Evolutionary conservation across 2,113 vertebrate genomes (phyloP).

Genomic region (Archilochus colubris): DNA sequence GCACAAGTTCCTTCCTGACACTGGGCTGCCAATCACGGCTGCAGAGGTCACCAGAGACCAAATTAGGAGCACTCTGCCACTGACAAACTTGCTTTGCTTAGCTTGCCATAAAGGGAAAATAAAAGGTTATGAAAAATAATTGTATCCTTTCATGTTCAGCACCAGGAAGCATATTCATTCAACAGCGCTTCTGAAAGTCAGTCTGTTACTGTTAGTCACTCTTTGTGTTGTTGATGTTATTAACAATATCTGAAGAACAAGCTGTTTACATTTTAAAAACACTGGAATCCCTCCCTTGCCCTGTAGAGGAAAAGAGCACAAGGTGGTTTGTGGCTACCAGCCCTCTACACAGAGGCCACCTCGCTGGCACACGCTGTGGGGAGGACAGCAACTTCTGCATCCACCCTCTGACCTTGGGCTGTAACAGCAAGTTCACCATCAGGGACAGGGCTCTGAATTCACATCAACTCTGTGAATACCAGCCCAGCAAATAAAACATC

Average conservation of each 20-base stretch:
- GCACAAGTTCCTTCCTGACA: slow-evolving; percentile 54
- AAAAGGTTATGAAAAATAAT: slow-evolving; percentile 59
- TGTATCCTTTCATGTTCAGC: background rate
- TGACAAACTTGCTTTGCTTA: slow-evolving; percentile 65
- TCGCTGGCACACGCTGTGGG: accelerated
- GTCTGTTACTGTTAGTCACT: background rate
- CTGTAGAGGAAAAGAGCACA: background rate
- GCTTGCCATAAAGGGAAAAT: slow-evolving; percentile 58
- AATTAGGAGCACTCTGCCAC: slow-evolving; percentile 58
- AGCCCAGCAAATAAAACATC: background rate
- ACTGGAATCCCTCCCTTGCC: background rate
- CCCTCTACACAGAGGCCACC: background rate
- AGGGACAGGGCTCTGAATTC: background rate
- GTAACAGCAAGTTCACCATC: background rate
- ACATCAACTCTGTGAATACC: accelerated
- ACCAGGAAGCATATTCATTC: background rate
- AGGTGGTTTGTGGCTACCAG: background rate
- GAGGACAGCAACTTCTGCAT: background rate
- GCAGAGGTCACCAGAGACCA: slow-evolving; percentile 70
- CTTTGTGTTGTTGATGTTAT: background rate
- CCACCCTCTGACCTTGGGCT: background rate
- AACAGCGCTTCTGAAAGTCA: background rate
- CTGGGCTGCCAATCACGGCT: slow-evolving; percentile 68
- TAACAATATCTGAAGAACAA: background rate
- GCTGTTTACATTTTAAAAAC: background rate